These are phyloP conservation scores for Synanthedon formicaeformis DNA, from an alignment of 2,888 invertebrate genomes.

Conservation along the genomic window DNA sequence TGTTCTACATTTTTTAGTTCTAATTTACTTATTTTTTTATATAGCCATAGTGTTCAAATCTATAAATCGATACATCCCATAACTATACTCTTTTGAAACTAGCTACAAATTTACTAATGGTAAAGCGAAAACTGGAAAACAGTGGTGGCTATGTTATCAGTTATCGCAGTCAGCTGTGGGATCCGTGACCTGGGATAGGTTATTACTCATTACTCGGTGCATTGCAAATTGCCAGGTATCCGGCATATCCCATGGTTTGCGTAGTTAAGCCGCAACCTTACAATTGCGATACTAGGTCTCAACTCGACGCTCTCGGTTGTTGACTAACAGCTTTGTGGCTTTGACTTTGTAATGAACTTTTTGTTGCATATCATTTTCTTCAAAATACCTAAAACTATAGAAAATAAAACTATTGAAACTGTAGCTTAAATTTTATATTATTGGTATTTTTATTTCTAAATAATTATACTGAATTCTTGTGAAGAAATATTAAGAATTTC, in stretches of 20 bases:
- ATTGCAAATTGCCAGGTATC: conserved; percentile 44
- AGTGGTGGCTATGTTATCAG: not conserved
- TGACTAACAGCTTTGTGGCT: conserved; percentile 9
- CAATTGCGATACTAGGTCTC: conserved; percentile 12
- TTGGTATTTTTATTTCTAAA: too few species aligned
- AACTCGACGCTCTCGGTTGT: conserved; percentile 15
- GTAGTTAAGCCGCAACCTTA: conserved; percentile 14
- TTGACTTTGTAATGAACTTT: not conserved
- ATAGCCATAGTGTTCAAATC: too few species aligned
- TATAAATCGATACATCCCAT: too few species aligned
- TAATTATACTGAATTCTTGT: too few species aligned
- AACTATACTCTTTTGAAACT: too few species aligned
- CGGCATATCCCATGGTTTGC: conserved; percentile 28
- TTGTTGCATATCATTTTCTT: not conserved
- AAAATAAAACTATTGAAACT: not conserved
- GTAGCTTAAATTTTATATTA: too few species aligned
- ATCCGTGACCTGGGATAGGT: conserved; percentile 25
- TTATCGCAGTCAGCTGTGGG: conserved; percentile 8
- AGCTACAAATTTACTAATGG: too few species aligned
- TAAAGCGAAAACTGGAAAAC: not conserved
- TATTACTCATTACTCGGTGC: conserved; percentile 33
- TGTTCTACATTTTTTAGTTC: too few species aligned
- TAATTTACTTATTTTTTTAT: too few species aligned
- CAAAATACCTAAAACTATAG: conserved; percentile 8
- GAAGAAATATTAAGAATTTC: too few species aligned